Percentiles rank a stretch among this genome's conserved stretches.
Conservation (phyloP, 2,113 vertebrate species). For the Corythaeola cristata region DNA sequence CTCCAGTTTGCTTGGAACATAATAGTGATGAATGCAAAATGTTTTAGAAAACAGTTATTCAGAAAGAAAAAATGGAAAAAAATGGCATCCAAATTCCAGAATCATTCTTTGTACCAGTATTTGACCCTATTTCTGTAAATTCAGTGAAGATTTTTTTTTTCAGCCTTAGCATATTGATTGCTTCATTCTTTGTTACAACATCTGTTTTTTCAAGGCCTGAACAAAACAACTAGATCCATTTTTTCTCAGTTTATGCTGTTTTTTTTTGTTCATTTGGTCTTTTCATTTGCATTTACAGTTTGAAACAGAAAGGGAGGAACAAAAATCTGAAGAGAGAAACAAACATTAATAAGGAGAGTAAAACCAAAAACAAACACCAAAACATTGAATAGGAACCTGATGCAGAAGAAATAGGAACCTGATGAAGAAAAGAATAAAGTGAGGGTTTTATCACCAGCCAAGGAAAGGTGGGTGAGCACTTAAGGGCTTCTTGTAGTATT, state of each 20-base stretch:
- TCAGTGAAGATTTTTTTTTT: neutral
- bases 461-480: neutral
- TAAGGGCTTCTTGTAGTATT: neutral
- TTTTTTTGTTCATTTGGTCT: neutral
- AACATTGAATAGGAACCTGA: neutral
- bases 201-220: neutral
- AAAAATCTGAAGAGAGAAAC: neutral
- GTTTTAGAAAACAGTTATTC: neutral
- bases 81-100: rapidly evolving
- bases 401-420: neutral
- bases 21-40: neutral
- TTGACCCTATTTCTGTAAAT: neutral
- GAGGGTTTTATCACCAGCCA: neutral
- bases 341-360: neutral
- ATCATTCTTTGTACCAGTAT: neutral
- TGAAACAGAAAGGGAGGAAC: neutral
- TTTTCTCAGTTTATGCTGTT: neutral
- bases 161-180: neutral
- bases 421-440: neutral
- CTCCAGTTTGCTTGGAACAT: neutral
- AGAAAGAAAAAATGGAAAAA: neutral
- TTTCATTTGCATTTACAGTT: neutral
- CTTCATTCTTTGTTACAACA: neutral
- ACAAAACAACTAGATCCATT: neutral
- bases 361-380: neutral